These are phyloP conservation scores for mouse (Mus musculus) DNA, from an alignment of 2,113 vertebrate genomes.

Conservation along the genomic window GRCm39 chr13:30387501-30388000, in stretches of 20 bases:
- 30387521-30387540: too few relatives aligned
- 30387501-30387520: too few relatives aligned
- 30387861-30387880: background rate
- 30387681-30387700: too few relatives aligned
- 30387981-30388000: background rate
- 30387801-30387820: background rate
- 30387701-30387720: too few relatives aligned
- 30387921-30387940: background rate
- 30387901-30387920: background rate
- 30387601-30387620: too few relatives aligned
- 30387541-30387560: too few relatives aligned
- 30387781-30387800: background rate
- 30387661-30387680: too few relatives aligned
- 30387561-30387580: too few relatives aligned
- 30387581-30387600: too few relatives aligned
- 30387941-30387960: background rate
- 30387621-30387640: too few relatives aligned
- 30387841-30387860: background rate
- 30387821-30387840: background rate
- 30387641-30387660: too few relatives aligned
- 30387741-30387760: background rate
- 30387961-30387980: background rate
- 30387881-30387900: background rate
- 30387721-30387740: background rate
- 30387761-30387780: background rate